Conservation (phyloP, 2,113 vertebrate genomes). For the Opisthocomus hoazin region DNA sequence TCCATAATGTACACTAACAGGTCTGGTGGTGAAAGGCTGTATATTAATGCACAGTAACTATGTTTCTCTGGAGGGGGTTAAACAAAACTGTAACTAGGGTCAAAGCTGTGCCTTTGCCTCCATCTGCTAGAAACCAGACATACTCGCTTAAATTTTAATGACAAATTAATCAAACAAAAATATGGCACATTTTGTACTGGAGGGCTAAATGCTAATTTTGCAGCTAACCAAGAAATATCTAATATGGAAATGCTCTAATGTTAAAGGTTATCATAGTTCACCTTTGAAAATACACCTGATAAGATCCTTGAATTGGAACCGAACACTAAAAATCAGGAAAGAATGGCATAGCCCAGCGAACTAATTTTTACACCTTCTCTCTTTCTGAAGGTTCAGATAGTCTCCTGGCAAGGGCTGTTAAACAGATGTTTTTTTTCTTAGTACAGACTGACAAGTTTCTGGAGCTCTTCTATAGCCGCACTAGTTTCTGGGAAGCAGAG, state of each 20-base stretch:
- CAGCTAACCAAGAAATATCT: background rate
- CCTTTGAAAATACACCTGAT: conserved; percentile 4
- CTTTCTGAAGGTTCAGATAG: conserved; percentile 12
- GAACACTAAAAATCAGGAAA: background rate
- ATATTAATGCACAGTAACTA: conserved; percentile 50
- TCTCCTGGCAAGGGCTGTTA: conserved; percentile 19
- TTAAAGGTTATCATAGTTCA: background rate
- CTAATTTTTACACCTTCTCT: conserved; percentile 42
- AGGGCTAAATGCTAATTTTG: background rate
- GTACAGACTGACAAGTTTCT: conserved; percentile 47
- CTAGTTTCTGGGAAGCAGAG: conserved; percentile 48
- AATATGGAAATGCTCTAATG: background rate
- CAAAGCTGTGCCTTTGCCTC: conserved; percentile 32
- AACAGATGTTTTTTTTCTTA: conserved; percentile 41
- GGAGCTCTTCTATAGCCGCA: conserved; percentile 28
- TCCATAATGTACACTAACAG: conserved; percentile 60
- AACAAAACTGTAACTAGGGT: conserved; percentile 60
- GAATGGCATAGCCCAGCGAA: background rate
- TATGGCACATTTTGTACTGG: background rate
- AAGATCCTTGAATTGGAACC: background rate
- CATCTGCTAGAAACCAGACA: conserved; percentile 23
- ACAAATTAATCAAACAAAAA: conserved; percentile 39
- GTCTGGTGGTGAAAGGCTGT: conserved; percentile 49
- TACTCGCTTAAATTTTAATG: conserved; percentile 45
- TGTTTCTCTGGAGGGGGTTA: conserved; percentile 53